These are phyloP conservation scores for Paratilapia polleni DNA, from an alignment of 2,113 vertebrate species.

Conservation along the genomic window DNA sequence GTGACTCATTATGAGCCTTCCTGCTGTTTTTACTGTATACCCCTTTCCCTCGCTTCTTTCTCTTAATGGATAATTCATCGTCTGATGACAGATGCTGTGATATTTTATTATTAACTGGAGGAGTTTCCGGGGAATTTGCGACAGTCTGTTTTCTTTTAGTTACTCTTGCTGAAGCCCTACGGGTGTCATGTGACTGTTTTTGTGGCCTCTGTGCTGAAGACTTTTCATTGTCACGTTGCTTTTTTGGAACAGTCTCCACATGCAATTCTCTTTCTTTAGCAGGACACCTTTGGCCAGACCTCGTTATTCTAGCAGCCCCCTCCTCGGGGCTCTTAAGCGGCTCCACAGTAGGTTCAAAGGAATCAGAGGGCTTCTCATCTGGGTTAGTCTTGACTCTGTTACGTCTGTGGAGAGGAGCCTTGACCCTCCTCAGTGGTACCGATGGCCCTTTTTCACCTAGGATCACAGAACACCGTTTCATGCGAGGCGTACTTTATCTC, in stretches of 20 bases:
- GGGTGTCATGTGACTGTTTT: background rate
- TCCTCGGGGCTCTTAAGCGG: background rate
- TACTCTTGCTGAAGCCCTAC: background rate
- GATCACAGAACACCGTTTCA: conserved; percentile 3
- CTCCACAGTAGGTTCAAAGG: background rate
- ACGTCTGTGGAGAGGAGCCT: background rate
- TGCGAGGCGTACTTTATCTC: background rate
- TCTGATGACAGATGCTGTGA: background rate
- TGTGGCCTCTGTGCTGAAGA: background rate
- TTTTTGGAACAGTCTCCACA: background rate
- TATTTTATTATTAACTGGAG: background rate
- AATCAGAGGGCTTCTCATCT: background rate
- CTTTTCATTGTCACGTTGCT: conserved; percentile 2
- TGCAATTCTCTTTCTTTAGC: background rate
- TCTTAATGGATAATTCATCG: background rate
- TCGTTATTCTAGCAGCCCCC: background rate
- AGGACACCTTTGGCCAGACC: background rate
- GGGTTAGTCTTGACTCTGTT: background rate
- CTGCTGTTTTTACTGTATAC: background rate
- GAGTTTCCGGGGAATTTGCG: background rate
- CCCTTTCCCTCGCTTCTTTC: background rate
- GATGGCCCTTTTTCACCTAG: conserved; percentile 7
- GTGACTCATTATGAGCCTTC: background rate
- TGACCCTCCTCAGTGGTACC: conserved; percentile 46
- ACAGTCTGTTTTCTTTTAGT: background rate